Conservation (phyloP, 1,140 invertebrate species). For the Apis mellifera region Amel_HAv3.1 CM009932.2:14239501-14240000, state of each 20-base stretch:
- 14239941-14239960: too few relatives aligned
- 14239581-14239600: background rate
- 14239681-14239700: conserved; percentile 67
- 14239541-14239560: background rate
- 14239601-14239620: background rate
- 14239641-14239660: conserved; percentile 66
- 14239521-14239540: background rate
- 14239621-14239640: conserved; percentile 36
- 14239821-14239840: too few relatives aligned
- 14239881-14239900: too few relatives aligned
- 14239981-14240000: too few relatives aligned
- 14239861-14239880: too few relatives aligned
- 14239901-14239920: too few relatives aligned
- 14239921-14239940: too few relatives aligned
- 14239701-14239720: conserved; percentile 64
- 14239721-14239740: conserved; percentile 44
- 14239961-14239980: too few relatives aligned
- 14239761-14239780: conserved; percentile 47
- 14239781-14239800: conserved; percentile 62
- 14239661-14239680: conserved; percentile 50
- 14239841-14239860: too few relatives aligned
- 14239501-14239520: background rate
- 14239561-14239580: background rate
- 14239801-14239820: background rate
- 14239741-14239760: conserved; percentile 58